Evolutionary conservation across 2,797 vertebrate genomes (phyloP), one percentile per base, ranked within the genome.

Genomic region (Ceryle rudis): DNA sequence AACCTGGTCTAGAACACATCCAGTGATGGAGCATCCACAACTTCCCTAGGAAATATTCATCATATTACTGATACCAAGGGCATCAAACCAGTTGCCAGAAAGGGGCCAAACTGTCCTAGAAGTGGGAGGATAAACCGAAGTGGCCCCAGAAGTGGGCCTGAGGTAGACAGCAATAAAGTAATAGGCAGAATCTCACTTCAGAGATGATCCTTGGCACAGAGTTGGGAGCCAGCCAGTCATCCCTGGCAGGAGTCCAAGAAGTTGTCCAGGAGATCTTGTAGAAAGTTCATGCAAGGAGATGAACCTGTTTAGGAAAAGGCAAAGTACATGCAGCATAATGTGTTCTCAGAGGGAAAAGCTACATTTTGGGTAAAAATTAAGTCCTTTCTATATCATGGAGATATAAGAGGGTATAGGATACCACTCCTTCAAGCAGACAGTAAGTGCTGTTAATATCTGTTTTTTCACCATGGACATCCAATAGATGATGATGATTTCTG

Each of bases 391-490:
- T 66, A 49, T 33, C 21, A 47, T 15, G 47, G 72, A 80, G 26
- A n/a, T 2, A 1, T 49, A 35, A 62, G 37, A 74, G 14, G 2
- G 7, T 6, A 1, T 58, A 49, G 3, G 7, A 21, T 14, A 58
- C 12, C n/a, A 33, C 4, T 14, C 23, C 54, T n/a, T 75, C 47
- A 80, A 26, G 28, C 19, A 75, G 18, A 19, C 31, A 62, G 3
- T 44, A 80, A 16, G 14, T 86, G 58, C 39, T 86, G 39, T n/a
- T 89, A 39, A 62, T 80, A 86, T 81, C 37, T 86, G 0, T 0
- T 67, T 89, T 89, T 86, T 83, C 54, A 33, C 28, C 6, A 58
- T 14, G 9, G 9, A 72, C 5, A 47, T n/a, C 33, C 4, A 15
- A 4, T 31, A 75, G 51, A 16, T 41, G 16, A 49, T 77, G n/a